These are phyloP conservation scores for Ranitomeya imitator DNA, from an alignment of 2,113 vertebrate genomes.

Conservation along the genomic window DNA sequence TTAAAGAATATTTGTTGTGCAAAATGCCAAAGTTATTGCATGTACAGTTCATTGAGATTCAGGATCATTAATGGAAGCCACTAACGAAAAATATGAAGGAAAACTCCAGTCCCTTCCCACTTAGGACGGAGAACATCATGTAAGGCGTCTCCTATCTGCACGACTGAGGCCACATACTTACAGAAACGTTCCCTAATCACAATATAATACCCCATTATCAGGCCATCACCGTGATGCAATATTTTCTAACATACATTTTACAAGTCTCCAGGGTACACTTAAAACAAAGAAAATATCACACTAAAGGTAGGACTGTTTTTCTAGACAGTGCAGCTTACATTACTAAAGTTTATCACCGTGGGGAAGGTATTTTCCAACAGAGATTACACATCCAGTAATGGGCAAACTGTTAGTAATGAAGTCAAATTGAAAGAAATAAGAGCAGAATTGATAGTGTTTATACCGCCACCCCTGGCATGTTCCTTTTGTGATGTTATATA, in stretches of 20 bases:
- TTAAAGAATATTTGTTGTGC: neutral
- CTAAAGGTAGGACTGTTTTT: constrained; percentile 32
- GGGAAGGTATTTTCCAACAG: constrained; percentile 43
- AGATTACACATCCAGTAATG: constrained; percentile 37
- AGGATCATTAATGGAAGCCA: neutral
- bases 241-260: constrained; percentile 32
- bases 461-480: constrained; percentile 40
- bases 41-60: neutral
- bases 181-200: neutral
- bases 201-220: constrained; percentile 1
- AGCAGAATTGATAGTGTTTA: constrained; percentile 39
- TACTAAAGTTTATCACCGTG: constrained; percentile 30
- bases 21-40: neutral
- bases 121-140: neutral
- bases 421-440: constrained; percentile 44
- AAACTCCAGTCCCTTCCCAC: neutral
- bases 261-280: constrained; percentile 28
- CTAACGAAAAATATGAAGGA: neutral
- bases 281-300: constrained; percentile 14
- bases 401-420: constrained; percentile 40
- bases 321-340: constrained; percentile 23
- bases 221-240: neutral
- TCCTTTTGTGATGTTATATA: constrained; percentile 42
- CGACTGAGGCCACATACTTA: neutral
- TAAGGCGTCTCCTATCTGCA: neutral